Conservation (phyloP, 2,113 vertebrate species). For the Nibea albiflora region DNA sequence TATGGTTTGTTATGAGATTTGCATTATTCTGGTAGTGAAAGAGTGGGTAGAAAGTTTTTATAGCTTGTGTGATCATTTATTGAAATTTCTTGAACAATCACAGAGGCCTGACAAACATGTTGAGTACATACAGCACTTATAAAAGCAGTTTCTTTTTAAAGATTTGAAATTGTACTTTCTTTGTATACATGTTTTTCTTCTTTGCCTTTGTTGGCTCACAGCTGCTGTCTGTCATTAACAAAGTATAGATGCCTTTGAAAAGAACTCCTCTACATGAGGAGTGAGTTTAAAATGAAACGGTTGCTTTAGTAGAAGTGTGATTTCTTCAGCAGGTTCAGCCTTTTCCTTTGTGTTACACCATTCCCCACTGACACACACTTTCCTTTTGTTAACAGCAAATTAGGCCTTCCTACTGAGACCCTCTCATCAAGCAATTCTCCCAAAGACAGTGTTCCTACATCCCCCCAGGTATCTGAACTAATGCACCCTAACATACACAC, state of each 20-base stretch:
- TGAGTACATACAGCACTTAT: not conserved
- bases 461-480: slow-evolving; percentile 74
- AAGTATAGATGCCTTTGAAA: not conserved
- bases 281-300: not conserved
- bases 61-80: not conserved
- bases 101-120: not conserved
- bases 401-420: slow-evolving; percentile 79
- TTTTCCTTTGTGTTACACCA: not conserved
- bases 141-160: not conserved
- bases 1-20: not conserved
- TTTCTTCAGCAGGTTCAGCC: not conserved
- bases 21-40: not conserved
- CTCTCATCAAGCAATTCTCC: slow-evolving; percentile 78
- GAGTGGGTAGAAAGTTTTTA: not conserved
- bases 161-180: not conserved
- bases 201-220: not conserved
- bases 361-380: not conserved
- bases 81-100: not conserved
- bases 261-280: not conserved
- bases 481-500: not conserved
- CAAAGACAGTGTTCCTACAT: slow-evolving; percentile 78
- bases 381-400: slow-evolving; percentile 75
- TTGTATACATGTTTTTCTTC: not conserved
- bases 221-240: not conserved
- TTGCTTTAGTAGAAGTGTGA: not conserved